Conservation (phyloP, 2,888 invertebrate species). For the Beris morrisii region DNA sequence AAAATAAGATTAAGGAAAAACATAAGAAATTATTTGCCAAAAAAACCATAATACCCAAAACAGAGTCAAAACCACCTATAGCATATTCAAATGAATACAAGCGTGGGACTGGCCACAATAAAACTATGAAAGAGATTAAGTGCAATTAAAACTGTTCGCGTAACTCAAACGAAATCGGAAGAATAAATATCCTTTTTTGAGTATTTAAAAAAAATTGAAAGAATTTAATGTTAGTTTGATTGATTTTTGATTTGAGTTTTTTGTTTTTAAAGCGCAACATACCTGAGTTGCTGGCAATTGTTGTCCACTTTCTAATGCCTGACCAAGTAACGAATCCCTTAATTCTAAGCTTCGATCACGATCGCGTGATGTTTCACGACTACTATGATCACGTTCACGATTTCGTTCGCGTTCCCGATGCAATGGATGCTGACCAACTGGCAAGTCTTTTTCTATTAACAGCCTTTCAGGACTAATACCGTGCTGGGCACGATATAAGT, state of each 20-base stretch:
- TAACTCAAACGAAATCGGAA: background rate
- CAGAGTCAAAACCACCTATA: background rate
- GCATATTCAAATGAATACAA: too few relatives aligned
- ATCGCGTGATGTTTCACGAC: slow-evolving; percentile 51
- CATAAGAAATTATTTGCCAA: too few relatives aligned
- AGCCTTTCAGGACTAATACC: slow-evolving; percentile 56
- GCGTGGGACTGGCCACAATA: too few relatives aligned
- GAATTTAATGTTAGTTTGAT: background rate
- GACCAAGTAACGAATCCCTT: slow-evolving; percentile 72
- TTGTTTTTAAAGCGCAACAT: slow-evolving; percentile 32
- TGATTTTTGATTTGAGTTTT: slow-evolving; percentile 9
- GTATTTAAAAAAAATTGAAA: slow-evolving; percentile 1
- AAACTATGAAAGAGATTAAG: too few relatives aligned
- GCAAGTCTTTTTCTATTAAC: slow-evolving; percentile 54
- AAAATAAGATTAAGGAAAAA: too few relatives aligned
- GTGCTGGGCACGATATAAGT: slow-evolving; percentile 67
- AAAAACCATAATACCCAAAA: too few relatives aligned
- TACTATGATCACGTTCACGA: slow-evolving; percentile 42
- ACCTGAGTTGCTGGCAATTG: slow-evolving; percentile 50
- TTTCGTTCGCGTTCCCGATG: slow-evolving; percentile 50
- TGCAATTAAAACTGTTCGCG: too few relatives aligned
- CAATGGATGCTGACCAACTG: slow-evolving; percentile 51
- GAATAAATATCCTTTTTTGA: slow-evolving; percentile 4
- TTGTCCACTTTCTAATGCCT: slow-evolving; percentile 73
- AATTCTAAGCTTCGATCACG: slow-evolving; percentile 68